Evolutionary conservation across 2,113 vertebrate genomes (phyloP).

Genomic region (Hemibagrus wyckioides): DNA sequence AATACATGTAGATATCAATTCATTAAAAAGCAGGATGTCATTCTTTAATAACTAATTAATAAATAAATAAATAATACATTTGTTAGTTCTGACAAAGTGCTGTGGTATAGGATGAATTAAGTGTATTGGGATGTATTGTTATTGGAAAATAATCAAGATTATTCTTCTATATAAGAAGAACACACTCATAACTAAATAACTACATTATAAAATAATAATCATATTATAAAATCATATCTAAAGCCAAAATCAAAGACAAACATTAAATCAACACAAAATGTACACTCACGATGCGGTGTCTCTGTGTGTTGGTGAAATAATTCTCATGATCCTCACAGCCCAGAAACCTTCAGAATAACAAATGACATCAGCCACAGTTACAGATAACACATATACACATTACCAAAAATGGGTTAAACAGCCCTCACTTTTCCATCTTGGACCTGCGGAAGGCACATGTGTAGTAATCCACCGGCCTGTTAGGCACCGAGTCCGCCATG

Average conservation of each 20-base stretch:
- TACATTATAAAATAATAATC: background rate
- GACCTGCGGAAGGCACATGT: slow-evolving; percentile 75
- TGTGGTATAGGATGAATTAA: background rate
- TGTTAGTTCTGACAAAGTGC: background rate
- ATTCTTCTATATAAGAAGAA: background rate
- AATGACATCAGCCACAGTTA: background rate
- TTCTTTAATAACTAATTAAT: background rate
- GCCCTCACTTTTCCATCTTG: slow-evolving; percentile 67
- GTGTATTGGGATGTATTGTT: background rate
- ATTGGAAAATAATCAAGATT: background rate
- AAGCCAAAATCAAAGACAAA: background rate
- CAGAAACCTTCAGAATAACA: slow-evolving; percentile 69
- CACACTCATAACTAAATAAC: background rate
- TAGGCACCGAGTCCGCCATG: slow-evolving; percentile 71
- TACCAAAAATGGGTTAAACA: background rate
- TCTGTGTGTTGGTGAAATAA: slow-evolving; percentile 78
- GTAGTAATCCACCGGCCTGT: slow-evolving; percentile 74
- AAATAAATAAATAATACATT: too few relatives aligned
- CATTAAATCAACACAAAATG: background rate
- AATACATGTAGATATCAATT: background rate
- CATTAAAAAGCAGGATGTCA: background rate
- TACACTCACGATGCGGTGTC: slow-evolving; percentile 74
- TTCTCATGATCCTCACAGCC: slow-evolving; percentile 66
- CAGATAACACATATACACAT: too few relatives aligned
- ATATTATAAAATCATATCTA: background rate